Base-by-base conservation (phyloP, 2,113 vertebrate genomes). In the Psephotus haematonotus region DNA sequence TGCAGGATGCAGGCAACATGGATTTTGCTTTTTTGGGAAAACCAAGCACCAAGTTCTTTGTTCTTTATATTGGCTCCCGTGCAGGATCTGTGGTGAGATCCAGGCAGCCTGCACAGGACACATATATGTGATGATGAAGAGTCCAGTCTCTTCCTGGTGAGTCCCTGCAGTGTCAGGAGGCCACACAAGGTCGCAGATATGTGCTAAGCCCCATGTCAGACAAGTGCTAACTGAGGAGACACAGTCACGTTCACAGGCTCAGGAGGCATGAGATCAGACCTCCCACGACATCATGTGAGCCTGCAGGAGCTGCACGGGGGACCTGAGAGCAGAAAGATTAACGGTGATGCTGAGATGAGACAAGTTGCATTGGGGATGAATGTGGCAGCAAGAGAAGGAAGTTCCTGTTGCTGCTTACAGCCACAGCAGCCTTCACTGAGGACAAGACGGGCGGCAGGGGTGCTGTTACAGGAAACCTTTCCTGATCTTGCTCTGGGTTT, bases 161-260 rank as follows among this genome's bases (percentile, higher is more conserved):
- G 33, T 63, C 4, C 8, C 5, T 35, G 63, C 15, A n/a, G 23
- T 2, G 3, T 24, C 0, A 0, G 23, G 25, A 90, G 76, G 71
- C 50, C 79, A 88, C 2, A 1, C 0, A 0, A 92, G 68, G 60
- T 63, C 46, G 16, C 37, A 83, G n/a, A 86, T 1, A 1, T 57
- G 25, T 41, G 53, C n/a, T 49, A 87, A 85, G 11, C 60, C 44
- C 41, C 68, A 71, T 2, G 0, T 25, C 3, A 3, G 6, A 22
- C 68, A 43, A 23, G 5, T 35, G 50, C 46, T 64, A 59, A 6
- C 11, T 0, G 0, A 62, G 63, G 53, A 52, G 27, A 47, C 0
- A 1, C 12, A 44, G 50, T 31, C 49, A 52, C 17, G 10, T 19
- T 39, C 31, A 11, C 5, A 72, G 41, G 46, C 15, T 46, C 44